Evolutionary conservation across 1,140 invertebrate genomes (phyloP), one percentile per base, ranked within the genome.

Genomic region (Microplitis mediator): DNA sequence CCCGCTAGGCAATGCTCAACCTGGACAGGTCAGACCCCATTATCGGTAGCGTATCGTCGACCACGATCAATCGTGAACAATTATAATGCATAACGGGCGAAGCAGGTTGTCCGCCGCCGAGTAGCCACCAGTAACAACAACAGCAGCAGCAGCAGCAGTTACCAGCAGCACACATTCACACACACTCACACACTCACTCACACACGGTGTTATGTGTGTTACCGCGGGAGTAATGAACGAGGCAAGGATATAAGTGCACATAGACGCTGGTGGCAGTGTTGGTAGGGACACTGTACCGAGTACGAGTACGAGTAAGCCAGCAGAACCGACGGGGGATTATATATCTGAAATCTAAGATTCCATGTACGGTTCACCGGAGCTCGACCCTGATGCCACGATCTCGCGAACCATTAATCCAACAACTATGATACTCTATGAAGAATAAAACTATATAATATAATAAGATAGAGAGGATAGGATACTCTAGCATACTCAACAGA

Each of bases 311-410:
- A 51, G 31, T 58, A 67, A 58, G 52, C 16, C 52, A 13, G 13
- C 9, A 54, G 45, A 65, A n/a, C 35, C 23, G 11, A n/a, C 11
- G 51, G 63, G 72, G 35, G n/a, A 51, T 35, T 35, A 35, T 67
- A 56, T 74, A 74, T 74, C 73, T 68, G 45, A 75, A 80, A 81
- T 81, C 79, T 81, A 65, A 77, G 78, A 81, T 81, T 77, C 77
- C 74, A 71, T 74, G 73, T 74, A 79, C 73, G 79, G 80, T 81
- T 81, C 74, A 81, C 58, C 73, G 64, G 74, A 69, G 69, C 61
- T 74, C 75, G 77, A 77, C 79, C 67, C 56, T 54, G 70, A 32
- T 69, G 75, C 77, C 79, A 76, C 79, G 76, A 81, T 81, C 79
- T 81, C 60, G 54, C 54, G 65, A 50, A 74, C 77, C 79, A 80